Percentiles rank a stretch among this genome's conserved stretches.
Conservation (phyloP, 1,140 invertebrate genomes). For the Euschistus heros region DNA sequence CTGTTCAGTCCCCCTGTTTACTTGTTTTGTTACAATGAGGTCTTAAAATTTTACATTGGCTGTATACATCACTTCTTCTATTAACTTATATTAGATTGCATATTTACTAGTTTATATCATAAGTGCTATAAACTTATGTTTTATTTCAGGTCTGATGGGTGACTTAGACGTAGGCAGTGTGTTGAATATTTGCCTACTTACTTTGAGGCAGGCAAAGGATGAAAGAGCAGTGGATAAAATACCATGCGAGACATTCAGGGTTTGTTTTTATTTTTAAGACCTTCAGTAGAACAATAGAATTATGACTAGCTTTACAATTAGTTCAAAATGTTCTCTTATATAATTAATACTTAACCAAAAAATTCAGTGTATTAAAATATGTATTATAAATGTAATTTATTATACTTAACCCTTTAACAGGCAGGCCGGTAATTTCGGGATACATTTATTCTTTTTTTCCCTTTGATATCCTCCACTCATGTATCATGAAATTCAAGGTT, state of each 20-base stretch:
- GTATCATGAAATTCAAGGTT: no score
- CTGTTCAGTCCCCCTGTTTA: background rate
- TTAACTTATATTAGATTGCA: background rate
- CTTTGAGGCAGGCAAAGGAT: constrained; percentile 13
- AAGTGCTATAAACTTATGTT: background rate
- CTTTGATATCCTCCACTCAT: no score
- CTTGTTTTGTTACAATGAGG: background rate
- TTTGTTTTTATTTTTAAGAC: background rate
- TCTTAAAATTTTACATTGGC: background rate
- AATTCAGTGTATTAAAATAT: no score
- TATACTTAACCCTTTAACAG: no score
- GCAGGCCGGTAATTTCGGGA: no score
- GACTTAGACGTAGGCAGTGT: background rate
- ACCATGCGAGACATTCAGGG: constrained; percentile 20
- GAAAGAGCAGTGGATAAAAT: background rate
- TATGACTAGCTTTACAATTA: background rate
- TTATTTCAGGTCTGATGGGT: background rate
- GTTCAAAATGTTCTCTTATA: background rate
- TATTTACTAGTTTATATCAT: background rate
- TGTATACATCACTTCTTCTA: background rate
- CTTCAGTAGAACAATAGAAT: background rate
- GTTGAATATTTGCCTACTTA: background rate
- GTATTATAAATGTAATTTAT: no score
- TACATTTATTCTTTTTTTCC: no score
- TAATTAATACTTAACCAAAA: no score